Base-by-base conservation (phyloP, 1,140 invertebrate genomes). In the Venustaconcha ellipsiformis region DNA sequence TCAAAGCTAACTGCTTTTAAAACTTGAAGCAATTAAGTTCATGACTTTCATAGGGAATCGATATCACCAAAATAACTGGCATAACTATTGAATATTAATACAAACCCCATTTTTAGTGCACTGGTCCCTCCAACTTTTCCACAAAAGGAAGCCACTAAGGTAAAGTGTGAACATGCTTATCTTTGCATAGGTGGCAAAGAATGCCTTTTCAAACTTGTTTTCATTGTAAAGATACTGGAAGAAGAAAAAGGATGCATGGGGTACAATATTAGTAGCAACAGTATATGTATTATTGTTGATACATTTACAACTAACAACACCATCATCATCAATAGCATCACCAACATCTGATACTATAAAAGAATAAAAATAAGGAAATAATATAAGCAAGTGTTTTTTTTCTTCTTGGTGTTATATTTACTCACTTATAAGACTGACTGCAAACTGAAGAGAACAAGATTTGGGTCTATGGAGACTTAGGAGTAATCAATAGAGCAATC, bases 111-210 rank as follows among this genome's bases (percentile, higher is more conserved):
- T 67, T 57, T 92, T 92, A 37, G 77, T 83, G 75, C 95, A 96
- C 72, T 94, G 93, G 70, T 94, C 93, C 86, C 94, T 92, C 95
- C 95, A 97, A 26, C 95, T 94, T 70, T 93, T 93, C 92, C 94
- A 94, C 78, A 96, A 93, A 68, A 95, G 92, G 80, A 96, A 94
- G 30, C 95, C 95, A 72, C 95, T 88, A 67, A 97, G 90, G 88
- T 96, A 97, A 26, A 96, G 88, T 2, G 93, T 93, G 86, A 97
- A 96, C 94, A 97, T 94, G 13, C 94, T 94, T 14, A 95, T 96
- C 89, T 96, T 96, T 57, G 96, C 89, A 88, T 96, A 97, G 13
- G 95, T 96, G 81, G 93, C 96, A 88, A 96, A 97, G 90, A 96
- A 96, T 71, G 96, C 95, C 83, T 96, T 96, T 85, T 95, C 92